Evolutionary conservation across 2,113 vertebrate genomes (phyloP).

Genomic region (Megaleporinus macrocephalus): DNA sequence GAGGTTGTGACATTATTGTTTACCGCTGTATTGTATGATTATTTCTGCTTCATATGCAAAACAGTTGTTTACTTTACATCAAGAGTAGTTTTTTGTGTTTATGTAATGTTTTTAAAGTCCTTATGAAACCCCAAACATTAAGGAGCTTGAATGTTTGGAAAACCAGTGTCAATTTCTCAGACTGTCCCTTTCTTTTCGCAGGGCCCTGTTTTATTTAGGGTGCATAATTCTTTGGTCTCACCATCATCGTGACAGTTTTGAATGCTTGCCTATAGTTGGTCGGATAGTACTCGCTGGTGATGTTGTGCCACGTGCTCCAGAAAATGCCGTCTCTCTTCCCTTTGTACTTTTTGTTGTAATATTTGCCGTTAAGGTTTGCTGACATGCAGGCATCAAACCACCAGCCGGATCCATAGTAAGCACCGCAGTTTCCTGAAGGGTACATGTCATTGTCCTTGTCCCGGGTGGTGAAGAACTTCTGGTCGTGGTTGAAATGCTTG

Average conservation of each 20-base stretch:
- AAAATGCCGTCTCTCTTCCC: conserved; percentile 94
- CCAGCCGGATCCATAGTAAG: conserved; percentile 95
- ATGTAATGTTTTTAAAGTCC: neutral
- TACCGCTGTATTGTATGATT: neutral
- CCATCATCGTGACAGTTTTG: conserved; percentile 94
- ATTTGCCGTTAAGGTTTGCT: conserved; percentile 96
- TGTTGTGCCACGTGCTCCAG: conserved; percentile 94
- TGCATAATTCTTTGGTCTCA: conserved; percentile 88
- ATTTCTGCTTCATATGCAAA: neutral
- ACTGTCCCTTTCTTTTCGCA: conserved; percentile 22
- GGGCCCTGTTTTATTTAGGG: conserved; percentile 68
- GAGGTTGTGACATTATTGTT: neutral
- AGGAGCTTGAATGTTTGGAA: neutral
- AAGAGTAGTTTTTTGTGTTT: neutral
- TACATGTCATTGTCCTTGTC: conserved; percentile 95
- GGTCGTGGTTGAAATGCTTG: conserved; percentile 90
- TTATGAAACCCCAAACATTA: neutral
- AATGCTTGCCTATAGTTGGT: conserved; percentile 86
- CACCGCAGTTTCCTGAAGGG: conserved; percentile 88
- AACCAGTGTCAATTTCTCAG: neutral
- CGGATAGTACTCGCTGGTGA: conserved; percentile 75
- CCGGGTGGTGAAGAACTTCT: conserved; percentile 92
- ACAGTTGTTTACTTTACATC: neutral
- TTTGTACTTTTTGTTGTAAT: conserved; percentile 92
- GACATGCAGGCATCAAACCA: conserved; percentile 98